Evolutionary conservation across 30 jellyfish, hydroid and myxozoan genomes (phyloP).

Genomic region (Hydractinia echinata): DNA sequence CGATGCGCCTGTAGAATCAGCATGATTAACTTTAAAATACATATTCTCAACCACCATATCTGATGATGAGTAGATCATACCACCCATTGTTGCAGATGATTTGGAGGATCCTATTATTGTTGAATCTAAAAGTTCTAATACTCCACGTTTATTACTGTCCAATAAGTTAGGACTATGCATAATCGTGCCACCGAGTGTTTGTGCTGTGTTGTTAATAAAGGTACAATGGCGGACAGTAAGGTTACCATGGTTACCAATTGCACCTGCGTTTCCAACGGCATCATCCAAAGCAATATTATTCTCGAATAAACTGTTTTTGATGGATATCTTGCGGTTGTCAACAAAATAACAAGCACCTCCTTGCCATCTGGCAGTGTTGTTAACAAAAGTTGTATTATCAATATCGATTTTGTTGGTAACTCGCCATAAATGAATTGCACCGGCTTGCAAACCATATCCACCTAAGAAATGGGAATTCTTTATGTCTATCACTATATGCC

Average conservation of each 20-base stretch:
- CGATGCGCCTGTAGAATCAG: background rate
- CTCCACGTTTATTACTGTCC: background rate
- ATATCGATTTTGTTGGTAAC: background rate
- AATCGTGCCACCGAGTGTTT: background rate
- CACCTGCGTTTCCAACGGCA: slow-evolving; percentile 3
- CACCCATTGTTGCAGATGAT: background rate
- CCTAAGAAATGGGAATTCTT: background rate
- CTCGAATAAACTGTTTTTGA: background rate
- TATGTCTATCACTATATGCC: background rate
- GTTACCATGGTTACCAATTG: background rate
- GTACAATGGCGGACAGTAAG: background rate
- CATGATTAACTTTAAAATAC: background rate
- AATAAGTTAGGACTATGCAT: background rate
- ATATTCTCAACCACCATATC: background rate
- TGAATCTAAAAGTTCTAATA: background rate
- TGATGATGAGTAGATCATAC: background rate
- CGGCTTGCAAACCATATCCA: background rate
- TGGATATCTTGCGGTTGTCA: background rate
- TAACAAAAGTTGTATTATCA: background rate
- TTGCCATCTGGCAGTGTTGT: slow-evolving; percentile 8
- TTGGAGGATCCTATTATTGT: background rate
- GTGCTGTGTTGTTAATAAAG: background rate
- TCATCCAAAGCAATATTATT: background rate
- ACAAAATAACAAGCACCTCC: background rate
- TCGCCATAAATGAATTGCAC: background rate